Base-by-base conservation (phyloP, 2,113 vertebrate genomes). In the Lampris incognitus region DNA sequence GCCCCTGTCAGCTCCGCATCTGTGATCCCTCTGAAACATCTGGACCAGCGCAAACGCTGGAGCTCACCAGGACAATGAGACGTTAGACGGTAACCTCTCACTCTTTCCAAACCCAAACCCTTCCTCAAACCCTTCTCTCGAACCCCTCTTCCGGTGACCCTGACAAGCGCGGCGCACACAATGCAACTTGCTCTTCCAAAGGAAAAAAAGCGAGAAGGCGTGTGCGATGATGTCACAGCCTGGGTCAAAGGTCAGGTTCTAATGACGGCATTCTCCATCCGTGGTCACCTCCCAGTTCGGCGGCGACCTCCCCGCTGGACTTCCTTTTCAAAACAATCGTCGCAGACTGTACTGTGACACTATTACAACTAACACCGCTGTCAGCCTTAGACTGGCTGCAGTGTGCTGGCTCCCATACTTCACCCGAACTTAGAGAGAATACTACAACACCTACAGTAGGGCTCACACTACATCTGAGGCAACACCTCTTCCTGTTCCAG, bases 21-120 rank as follows among this genome's bases (percentile, higher is more conserved):
- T 90, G 87, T 0, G 0, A 68, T 76, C 74, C 62, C 50, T 1
- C 24, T 80, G 44, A 24, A 84, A 83, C 83, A 86, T 88, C 86
- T 88, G 90, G 69, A 58, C 11, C 5, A 5, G 11, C 65, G 13
- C 78, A 57, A 72, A 61, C 39, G 8, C 48, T 79, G 68, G 64
- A 76, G 56, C 55, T 39, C 59, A 37, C 63, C 64, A 48, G 11
- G 52, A 10, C 11, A 9, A 24, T 24, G 51, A 3, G 39, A 68
- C 55, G 37, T 41, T 10, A 59, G 36, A 58, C 59, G 58, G 46
- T 49, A 9, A 62, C 44, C 24, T 13, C 40, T 68, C 37, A 50
- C 38, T 9, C 57, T 66, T 66, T 24, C n/a, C 57, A 2, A n/a
- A 2, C 37, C 55, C 66, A 37, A 66, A 48, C 36, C 40, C 58